phyloP scores from a whole-genome alignment of 2,113 vertebrate genomes.

The Oceanites oceanicus region DNA sequence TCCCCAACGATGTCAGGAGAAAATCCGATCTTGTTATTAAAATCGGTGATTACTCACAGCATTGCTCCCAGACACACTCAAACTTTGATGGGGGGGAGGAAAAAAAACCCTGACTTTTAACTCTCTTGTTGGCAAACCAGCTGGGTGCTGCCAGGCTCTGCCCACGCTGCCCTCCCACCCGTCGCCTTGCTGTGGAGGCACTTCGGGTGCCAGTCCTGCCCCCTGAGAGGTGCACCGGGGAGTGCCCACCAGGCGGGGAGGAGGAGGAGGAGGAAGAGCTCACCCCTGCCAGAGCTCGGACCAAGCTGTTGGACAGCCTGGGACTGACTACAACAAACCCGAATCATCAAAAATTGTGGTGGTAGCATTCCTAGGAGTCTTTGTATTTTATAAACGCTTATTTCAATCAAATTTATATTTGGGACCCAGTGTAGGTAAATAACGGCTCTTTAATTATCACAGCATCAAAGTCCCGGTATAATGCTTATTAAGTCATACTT shows the following conservation, averaged over 20 bases:
- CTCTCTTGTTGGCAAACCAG: background rate
- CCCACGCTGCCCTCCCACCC: background rate
- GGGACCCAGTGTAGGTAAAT: conserved; percentile 5
- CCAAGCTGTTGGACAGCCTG: background rate
- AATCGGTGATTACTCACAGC: conserved; percentile 32
- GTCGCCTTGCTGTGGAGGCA: accelerated
- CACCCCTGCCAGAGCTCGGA: background rate
- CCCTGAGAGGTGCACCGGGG: background rate
- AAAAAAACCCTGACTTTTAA: background rate
- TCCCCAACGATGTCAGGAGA: conserved; percentile 16
- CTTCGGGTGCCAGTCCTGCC: background rate
- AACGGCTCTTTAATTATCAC: conserved; percentile 37
- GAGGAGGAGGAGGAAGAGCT: background rate
- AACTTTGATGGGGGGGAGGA: background rate
- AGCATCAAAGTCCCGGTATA: conserved; percentile 13
- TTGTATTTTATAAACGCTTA: background rate
- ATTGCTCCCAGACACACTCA: background rate
- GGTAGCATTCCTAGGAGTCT: background rate
- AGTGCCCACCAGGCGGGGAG: background rate
- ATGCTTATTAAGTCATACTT: conserved; percentile 60
- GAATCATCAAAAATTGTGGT: background rate
- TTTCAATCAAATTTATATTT: background rate
- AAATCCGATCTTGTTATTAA: conserved; percentile 60
- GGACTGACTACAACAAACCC: background rate
- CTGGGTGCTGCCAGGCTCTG: background rate